Percentiles rank a stretch among this genome's conserved stretches.
These are phyloP conservation scores for Anastrepha ludens DNA, from an alignment of 1,140 invertebrate species.

Conservation along the genomic window DNA sequence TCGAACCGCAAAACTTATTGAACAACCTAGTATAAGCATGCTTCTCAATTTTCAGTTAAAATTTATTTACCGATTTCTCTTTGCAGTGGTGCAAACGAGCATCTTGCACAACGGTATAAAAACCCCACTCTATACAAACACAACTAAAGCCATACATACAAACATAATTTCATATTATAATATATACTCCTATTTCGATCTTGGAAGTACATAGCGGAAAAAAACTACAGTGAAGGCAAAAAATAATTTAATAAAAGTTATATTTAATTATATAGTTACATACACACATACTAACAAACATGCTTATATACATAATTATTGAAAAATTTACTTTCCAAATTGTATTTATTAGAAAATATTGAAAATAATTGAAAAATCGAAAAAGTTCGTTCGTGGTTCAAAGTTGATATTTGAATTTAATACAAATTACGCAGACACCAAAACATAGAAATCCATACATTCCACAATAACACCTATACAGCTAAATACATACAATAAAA, in stretches of 20 bases:
- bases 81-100: conserved; percentile 57
- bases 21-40: no score
- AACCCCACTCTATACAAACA: conserved; percentile 33
- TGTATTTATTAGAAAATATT: conserved; percentile 8
- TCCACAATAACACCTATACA: not conserved
- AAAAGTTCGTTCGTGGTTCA: conserved; percentile 21
- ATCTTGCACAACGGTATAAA: conserved; percentile 55
- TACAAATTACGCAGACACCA: not conserved
- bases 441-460: not conserved
- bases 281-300: conserved; percentile 21
- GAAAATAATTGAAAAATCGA: not conserved
- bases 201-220: not conserved
- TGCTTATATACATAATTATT: conserved; percentile 6
- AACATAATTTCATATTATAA: not conserved
- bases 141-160: conserved; percentile 27
- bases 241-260: conserved; percentile 14
- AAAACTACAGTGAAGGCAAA: not conserved
- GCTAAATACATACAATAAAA: not conserved
- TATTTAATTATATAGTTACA: conserved; percentile 38
- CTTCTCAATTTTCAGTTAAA: not conserved
- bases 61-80: not conserved
- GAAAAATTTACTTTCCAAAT: conserved; percentile 30
- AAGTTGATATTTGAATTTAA: conserved; percentile 50
- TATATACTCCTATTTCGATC: not conserved
- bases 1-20: no score